These are phyloP conservation scores for Trachymyrmex cornetzi DNA, from an alignment of 1,140 invertebrate species.

Conservation along the genomic window DNA sequence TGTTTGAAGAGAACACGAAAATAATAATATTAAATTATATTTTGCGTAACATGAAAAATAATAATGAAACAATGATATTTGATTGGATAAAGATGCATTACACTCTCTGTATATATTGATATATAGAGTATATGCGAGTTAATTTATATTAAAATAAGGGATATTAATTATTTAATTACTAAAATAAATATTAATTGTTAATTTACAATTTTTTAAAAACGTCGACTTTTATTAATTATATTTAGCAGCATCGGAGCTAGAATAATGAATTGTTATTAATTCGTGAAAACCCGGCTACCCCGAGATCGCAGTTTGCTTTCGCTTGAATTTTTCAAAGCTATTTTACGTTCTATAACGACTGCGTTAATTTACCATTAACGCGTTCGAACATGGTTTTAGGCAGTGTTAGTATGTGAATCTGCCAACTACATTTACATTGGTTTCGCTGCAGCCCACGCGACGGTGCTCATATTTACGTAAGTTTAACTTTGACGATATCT, in stretches of 20 bases:
- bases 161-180: neutral
- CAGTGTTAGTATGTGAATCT: constrained; percentile 59
- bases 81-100: constrained; percentile 1
- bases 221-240: constrained; percentile 10
- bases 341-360: constrained; percentile 62
- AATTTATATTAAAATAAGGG: constrained; percentile 8
- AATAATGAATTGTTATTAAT: constrained; percentile 59
- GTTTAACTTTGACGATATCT: constrained; percentile 65
- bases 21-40: neutral
- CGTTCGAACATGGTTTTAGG: constrained; percentile 64
- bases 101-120: no score
- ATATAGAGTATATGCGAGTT: neutral
- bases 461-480: constrained; percentile 65
- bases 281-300: constrained; percentile 19
- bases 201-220: constrained; percentile 39
- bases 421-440: constrained; percentile 59
- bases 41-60: neutral
- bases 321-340: constrained; percentile 61
- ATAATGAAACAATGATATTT: constrained; percentile 18
- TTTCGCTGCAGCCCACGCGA: constrained; percentile 41
- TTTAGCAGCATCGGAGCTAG: constrained; percentile 3
- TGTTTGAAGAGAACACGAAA: neutral
- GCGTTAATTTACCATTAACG: constrained; percentile 64
- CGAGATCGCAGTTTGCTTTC: constrained; percentile 56
- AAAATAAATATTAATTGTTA: constrained; percentile 1